Conservation (phyloP, 2,113 vertebrate species). For the Pygathrix nemaeus region DNA sequence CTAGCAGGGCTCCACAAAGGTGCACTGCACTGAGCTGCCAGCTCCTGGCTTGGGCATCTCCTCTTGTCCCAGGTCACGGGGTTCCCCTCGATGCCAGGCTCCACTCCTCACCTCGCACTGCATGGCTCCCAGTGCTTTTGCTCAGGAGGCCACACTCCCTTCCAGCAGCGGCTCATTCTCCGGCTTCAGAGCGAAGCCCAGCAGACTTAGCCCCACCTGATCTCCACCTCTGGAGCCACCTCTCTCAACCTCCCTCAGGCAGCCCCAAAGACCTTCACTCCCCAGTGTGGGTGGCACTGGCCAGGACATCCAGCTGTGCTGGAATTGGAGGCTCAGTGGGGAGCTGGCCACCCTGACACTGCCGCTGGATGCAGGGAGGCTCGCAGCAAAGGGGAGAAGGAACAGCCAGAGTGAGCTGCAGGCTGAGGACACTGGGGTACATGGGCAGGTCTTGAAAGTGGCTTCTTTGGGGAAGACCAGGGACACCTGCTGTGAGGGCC, state of each 20-base stretch:
- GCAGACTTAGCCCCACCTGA: neutral
- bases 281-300: neutral
- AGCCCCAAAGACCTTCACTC: neutral
- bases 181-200: neutral
- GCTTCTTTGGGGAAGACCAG: neutral
- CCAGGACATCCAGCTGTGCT: rapidly evolving
- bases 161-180: neutral
- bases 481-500: neutral
- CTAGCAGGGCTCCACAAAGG: neutral
- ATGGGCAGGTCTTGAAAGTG: neutral
- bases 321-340: neutral
- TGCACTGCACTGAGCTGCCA: neutral
- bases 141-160: neutral
- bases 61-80: neutral
- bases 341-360: neutral
- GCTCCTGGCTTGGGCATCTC: neutral
- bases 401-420: neutral
- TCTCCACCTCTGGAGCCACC: neutral
- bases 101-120: neutral
- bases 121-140: neutral
- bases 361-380: neutral
- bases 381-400: neutral
- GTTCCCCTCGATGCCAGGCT: neutral
- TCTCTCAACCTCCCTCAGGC: neutral
- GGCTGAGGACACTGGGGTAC: neutral